Percentiles rank a stretch among this genome's conserved stretches.
These are phyloP conservation scores for Cydia fagiglandana DNA, from an alignment of 1,140 invertebrate species.

Conservation along the genomic window DNA sequence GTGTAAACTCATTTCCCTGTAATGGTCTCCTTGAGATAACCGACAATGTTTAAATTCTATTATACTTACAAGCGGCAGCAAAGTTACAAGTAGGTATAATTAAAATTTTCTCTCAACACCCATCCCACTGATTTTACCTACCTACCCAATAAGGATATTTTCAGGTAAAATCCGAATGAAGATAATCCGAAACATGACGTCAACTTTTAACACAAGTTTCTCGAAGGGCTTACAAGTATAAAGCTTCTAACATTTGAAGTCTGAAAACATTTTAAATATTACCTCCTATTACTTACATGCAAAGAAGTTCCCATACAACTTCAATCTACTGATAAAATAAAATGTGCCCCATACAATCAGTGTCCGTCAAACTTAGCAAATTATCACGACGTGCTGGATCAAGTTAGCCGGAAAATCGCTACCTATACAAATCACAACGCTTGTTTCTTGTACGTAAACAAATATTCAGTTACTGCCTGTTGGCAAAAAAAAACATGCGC, in stretches of 20 bases:
- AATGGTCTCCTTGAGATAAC: slow-evolving; percentile 24
- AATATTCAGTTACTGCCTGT: not conserved
- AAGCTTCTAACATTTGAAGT: not conserved
- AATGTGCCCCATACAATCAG: not conserved
- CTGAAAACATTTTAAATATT: not conserved
- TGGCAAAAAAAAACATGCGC: not conserved
- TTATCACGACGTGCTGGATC: not conserved
- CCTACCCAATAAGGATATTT: slow-evolving; percentile 10
- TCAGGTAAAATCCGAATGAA: slow-evolving; percentile 8
- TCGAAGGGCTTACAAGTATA: not conserved
- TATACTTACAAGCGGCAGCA: slow-evolving; percentile 13
- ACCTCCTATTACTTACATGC: not conserved
- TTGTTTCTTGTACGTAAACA: not conserved
- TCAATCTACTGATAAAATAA: not conserved
- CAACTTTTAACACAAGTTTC: slow-evolving; percentile 26
- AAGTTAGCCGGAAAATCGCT: slow-evolving; percentile 15
- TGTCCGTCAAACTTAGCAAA: slow-evolving; percentile 6
- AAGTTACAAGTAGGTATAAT: slow-evolving; percentile 19
- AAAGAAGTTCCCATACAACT: not conserved
- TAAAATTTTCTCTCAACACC: slow-evolving; percentile 22
- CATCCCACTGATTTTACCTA: slow-evolving; percentile 5
- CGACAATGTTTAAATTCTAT: slow-evolving; percentile 29
- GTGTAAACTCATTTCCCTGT: slow-evolving; percentile 16
- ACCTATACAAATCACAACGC: not conserved
- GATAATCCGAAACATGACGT: slow-evolving; percentile 18